phyloP scores from a whole-genome alignment of 2,888 invertebrate species.

The Oligia latruncula region DNA sequence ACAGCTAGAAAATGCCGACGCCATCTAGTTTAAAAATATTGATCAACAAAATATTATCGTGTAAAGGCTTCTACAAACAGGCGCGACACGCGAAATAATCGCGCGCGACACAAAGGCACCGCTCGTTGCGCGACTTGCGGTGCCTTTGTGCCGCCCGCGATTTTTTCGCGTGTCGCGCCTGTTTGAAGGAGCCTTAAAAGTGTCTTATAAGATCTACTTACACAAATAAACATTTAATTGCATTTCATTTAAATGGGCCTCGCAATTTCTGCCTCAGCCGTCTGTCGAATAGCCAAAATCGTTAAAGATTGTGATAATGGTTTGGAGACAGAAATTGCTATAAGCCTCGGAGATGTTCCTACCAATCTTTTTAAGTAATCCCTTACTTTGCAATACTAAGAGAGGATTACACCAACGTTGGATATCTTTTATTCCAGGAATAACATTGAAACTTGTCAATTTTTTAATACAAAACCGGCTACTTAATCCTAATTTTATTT shows the following conservation, averaged over 20 bases:
- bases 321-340: background rate
- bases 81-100: too few relatives aligned
- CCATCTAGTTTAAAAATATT: too few relatives aligned
- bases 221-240: too few relatives aligned
- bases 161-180: too few relatives aligned
- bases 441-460: background rate
- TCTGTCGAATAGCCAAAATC: background rate
- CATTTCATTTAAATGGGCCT: background rate
- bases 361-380: background rate
- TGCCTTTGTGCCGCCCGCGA: too few relatives aligned
- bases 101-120: too few relatives aligned
- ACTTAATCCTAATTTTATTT: background rate
- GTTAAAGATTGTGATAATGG: background rate
- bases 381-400: background rate
- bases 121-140: too few relatives aligned
- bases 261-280: background rate
- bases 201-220: too few relatives aligned
- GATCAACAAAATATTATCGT: too few relatives aligned
- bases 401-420: background rate
- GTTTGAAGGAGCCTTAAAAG: too few relatives aligned
- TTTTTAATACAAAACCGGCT: background rate
- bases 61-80: too few relatives aligned
- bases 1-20: too few relatives aligned
- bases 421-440: background rate
- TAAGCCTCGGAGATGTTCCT: background rate